Conservation (phyloP, 1,140 invertebrate species). For the Caenorhabditis briggsae region DNA sequence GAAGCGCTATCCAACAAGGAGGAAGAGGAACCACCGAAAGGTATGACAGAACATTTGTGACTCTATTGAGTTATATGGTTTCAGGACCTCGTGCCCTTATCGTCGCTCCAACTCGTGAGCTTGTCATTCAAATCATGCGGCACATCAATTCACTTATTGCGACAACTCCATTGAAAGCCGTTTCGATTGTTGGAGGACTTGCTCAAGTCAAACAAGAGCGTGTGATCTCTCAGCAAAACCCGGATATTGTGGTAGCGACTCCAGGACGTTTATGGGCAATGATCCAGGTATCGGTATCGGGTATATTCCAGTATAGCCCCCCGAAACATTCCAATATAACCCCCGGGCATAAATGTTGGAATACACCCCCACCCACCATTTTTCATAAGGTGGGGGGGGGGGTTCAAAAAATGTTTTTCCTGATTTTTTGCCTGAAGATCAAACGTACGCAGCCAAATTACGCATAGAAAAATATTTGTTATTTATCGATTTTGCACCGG, state of each 20-base stretch:
- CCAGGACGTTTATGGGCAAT: conserved; percentile 95
- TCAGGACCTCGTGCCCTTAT: conserved; percentile 82
- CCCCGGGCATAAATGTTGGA: no score
- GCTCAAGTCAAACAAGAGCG: conserved; percentile 87
- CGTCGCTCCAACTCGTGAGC: conserved; percentile 92
- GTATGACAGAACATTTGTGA: not conserved
- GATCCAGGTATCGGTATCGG: no score
- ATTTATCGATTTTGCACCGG: no score
- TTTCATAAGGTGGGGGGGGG: no score
- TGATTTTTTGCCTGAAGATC: no score
- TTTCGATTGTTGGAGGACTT: conserved; percentile 65
- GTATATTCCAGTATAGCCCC: no score
- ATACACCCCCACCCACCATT: no score
- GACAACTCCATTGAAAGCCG: conserved; percentile 47
- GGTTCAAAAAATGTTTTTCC: no score
- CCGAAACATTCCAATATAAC: no score
- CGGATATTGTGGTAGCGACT: conserved; percentile 95
- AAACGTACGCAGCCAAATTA: no score
- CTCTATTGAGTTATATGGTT: not conserved
- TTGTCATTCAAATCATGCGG: conserved; percentile 87
- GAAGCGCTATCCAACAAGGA: conserved; percentile 64
- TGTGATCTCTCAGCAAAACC: conserved; percentile 83
- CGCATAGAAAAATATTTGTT: no score
- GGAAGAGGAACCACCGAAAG: conserved; percentile 24
- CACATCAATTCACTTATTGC: conserved; percentile 35